Base-by-base conservation (phyloP, 2,113 vertebrate genomes). In the Garra rufa region DNA sequence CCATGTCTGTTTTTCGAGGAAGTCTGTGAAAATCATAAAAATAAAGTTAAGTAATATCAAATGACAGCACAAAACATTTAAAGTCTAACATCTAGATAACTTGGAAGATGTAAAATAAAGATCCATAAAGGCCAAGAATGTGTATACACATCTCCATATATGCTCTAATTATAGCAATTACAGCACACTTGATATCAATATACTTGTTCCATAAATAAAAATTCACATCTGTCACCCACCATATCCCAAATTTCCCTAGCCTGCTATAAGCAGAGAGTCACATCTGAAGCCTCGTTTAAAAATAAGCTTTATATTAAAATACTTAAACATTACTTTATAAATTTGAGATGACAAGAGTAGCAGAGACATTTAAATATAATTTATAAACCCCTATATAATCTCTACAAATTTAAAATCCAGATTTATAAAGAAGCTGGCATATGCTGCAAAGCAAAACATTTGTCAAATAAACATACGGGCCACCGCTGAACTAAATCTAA, bases 1-100 rank as follows among this genome's bases (percentile, higher is more conserved):
- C 98, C 96, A 99, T 98, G 92, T 99, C 98, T 9, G 98, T 97
- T 93, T 99, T 99, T 84, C 98, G 95, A 83, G 98, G 98, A 55
- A 99, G 95, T 38, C 98, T 99, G 73, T 0, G 90, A 85, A 11
- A 86, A 83, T 85, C 90, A 91, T 0, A 84, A 79, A 2, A 46
- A 65, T 70, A 30, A 0, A 19, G 21, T 26, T 77, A 9, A 67
- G 24, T 38, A 75, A 2, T 28, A 80, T 50, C 3, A 85, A 69
- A 81, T 75, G 17, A 82, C 10, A 73, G 14, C 14, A 67, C 28
- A 21, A 71, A 13, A 3, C 30, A 77, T 61, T 44, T 44, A 19
- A 78, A 6, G 57, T 55, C 3, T 57, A 24, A 57, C 21, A 79
- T 28, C n/a, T 28, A 26, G 10, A 44, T 2, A 15, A 63, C 24